phyloP scores from a whole-genome alignment of 2,888 invertebrate species.

The Entomobrya proxima region DNA sequence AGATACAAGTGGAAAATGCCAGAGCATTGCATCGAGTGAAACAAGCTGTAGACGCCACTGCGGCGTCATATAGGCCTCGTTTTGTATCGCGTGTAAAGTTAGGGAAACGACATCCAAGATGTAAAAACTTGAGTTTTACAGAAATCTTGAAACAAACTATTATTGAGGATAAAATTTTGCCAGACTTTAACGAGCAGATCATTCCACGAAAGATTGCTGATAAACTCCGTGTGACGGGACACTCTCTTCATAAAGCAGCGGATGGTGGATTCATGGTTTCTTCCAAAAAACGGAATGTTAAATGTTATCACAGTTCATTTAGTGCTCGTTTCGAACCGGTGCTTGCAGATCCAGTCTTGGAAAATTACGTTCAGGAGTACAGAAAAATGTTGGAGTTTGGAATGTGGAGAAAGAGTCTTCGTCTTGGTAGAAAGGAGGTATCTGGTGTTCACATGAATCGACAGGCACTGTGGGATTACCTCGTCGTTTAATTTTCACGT shows the following conservation, averaged over 20 bases:
- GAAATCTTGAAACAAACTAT: slow-evolving; percentile 68
- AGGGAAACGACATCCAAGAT: slow-evolving; percentile 49
- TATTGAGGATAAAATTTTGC: slow-evolving; percentile 63
- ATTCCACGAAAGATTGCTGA: slow-evolving; percentile 35
- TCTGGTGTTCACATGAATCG: background rate
- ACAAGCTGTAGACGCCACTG: slow-evolving; percentile 46
- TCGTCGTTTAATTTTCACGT: background rate
- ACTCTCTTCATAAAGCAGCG: background rate
- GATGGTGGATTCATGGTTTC: slow-evolving; percentile 36
- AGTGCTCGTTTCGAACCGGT: slow-evolving; percentile 62
- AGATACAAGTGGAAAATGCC: slow-evolving; percentile 43
- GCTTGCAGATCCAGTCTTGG: slow-evolving; percentile 53
- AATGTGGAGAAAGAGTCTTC: slow-evolving; percentile 38
- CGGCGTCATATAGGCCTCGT: slow-evolving; percentile 31
- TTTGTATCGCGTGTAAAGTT: slow-evolving; percentile 27
- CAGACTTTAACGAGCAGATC: slow-evolving; percentile 48
- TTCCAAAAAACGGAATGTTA: slow-evolving; percentile 29
- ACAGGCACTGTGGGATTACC: background rate
- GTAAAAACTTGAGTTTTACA: slow-evolving; percentile 33
- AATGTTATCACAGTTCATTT: slow-evolving; percentile 54
- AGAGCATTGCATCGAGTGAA: slow-evolving; percentile 26
- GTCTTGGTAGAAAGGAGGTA: slow-evolving; percentile 53
- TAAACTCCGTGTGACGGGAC: slow-evolving; percentile 15
- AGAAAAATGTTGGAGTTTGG: slow-evolving; percentile 30
- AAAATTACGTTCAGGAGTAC: slow-evolving; percentile 63